These are phyloP conservation scores for Drosophila infuscata DNA, from an alignment of 2,888 invertebrate genomes.

Conservation along the genomic window DNA sequence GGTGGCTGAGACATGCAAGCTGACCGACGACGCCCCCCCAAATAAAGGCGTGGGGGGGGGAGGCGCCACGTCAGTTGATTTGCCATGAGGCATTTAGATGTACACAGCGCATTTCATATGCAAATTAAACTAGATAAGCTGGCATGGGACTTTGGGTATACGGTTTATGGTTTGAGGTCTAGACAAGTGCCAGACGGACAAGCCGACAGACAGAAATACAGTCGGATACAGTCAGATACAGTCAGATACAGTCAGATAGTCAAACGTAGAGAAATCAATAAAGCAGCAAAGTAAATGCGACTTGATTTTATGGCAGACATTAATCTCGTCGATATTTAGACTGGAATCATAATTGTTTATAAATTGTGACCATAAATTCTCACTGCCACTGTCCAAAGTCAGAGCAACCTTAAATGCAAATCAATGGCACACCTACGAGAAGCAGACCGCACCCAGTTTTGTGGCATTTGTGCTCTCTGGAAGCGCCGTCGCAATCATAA, in stretches of 20 bases:
- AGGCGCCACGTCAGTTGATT: constrained; percentile 71
- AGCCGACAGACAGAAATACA: constrained; percentile 11
- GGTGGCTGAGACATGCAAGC: constrained; percentile 46
- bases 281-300: constrained; percentile 28
- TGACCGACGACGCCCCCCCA: constrained; percentile 32
- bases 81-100: constrained; percentile 68
- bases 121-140: constrained; percentile 82
- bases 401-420: constrained; percentile 69
- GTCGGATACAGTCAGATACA: constrained; percentile 33
- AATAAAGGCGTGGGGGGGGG: constrained; percentile 13
- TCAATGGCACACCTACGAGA: constrained; percentile 65
- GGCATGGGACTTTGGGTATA: constrained; percentile 13
- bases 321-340: constrained; percentile 52
- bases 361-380: constrained; percentile 73
- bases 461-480: constrained; percentile 28
- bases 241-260: constrained; percentile 12
- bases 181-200: constrained; percentile 59
- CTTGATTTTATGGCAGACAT: constrained; percentile 43
- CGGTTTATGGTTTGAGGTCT: constrained; percentile 40
- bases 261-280: constrained; percentile 60
- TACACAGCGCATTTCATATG: constrained; percentile 80
- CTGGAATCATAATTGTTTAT: constrained; percentile 75
- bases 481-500: constrained; percentile 64
- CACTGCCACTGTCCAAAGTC: constrained; percentile 32
- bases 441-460: constrained; percentile 54